Evolutionary conservation across 30 jellyfish, hydroid and myxozoan species (phyloP), one percentile per base, ranked within the genome.

Genomic region (Aurelia sp.): DNA sequence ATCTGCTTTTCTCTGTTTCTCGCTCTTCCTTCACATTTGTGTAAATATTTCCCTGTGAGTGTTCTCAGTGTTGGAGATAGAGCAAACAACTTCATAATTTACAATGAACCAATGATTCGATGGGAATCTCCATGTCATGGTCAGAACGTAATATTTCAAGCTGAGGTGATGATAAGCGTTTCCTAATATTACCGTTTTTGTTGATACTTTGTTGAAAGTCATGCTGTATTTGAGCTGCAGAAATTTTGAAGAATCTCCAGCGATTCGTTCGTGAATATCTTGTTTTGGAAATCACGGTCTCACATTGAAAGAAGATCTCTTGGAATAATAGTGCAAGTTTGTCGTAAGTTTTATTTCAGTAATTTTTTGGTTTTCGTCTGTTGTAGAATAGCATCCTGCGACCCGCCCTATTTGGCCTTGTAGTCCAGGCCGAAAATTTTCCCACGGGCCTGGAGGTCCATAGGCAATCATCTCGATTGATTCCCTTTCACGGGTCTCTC

Each of bases 111-210:
- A 78, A 62, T 78, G n/a, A 51, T 11, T 16, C 18, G 2, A 55
- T 27, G n/a, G 73, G 68, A 50, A 21, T 4, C 89, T 52, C 89
- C 79, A 62, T 78, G 89, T 64, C 89, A 62, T 78, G 89, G 89
- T 19, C 50, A 37, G 89, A 78, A 13, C 73, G 52, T n/a, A 44
- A 17, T 78, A 58, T 69, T 22, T 62, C 79, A 62, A 20, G 52
- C 89, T 62, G 89, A 78, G 89, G 52, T 64, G 89, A 62, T 78
- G 89, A 78, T 62, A 48, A 78, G 33, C 23, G 16, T 21, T 59
- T 59, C 69, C 33, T 10, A 59, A 59, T 59, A 21, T n/a, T 59
- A 59, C 69, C 33, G 13, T 15, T 59, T 18, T 59, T 59, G 69
- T 59, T 59, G 23, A 59, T 59, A 6, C 13, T 59, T 59, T 13